Evolutionary conservation across 2,113 vertebrate genomes (phyloP).

Genomic region (Cyanocitta stelleri): DNA sequence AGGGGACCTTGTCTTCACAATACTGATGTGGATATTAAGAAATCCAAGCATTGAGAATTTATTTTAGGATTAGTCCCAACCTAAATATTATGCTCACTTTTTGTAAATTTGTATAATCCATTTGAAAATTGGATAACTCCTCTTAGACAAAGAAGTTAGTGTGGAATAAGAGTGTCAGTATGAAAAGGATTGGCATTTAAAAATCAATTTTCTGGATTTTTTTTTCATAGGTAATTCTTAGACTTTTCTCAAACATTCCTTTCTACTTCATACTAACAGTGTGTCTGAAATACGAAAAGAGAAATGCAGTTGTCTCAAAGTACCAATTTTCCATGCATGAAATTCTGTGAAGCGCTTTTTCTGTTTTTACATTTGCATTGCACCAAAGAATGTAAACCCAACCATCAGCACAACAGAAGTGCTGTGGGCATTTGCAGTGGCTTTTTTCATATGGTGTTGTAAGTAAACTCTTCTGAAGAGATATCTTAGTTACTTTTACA

Average conservation of each 20-base stretch:
- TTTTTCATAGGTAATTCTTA: background rate
- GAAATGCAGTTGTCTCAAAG: background rate
- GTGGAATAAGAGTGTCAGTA: background rate
- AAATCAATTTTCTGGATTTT: background rate
- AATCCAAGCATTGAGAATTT: background rate
- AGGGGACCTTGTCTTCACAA: background rate
- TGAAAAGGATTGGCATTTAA: background rate
- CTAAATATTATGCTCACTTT: background rate
- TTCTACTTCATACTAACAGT: background rate
- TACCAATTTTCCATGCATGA: background rate
- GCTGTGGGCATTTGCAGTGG: fast-evolving
- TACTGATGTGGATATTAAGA: background rate
- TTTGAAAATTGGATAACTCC: background rate
- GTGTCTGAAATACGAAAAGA: background rate
- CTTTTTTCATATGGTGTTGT: background rate
- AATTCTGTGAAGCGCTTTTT: background rate
- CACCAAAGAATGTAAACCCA: background rate
- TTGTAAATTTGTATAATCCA: background rate
- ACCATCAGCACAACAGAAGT: background rate
- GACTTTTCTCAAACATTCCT: background rate
- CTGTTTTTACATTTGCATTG: background rate
- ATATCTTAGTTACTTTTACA: background rate
- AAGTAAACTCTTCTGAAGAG: background rate
- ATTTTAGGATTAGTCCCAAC: background rate
- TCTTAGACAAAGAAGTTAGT: background rate